These are phyloP conservation scores for Tamandua tetradactyla DNA, from an alignment of 2,797 vertebrate genomes.

Conservation along the genomic window DNA sequence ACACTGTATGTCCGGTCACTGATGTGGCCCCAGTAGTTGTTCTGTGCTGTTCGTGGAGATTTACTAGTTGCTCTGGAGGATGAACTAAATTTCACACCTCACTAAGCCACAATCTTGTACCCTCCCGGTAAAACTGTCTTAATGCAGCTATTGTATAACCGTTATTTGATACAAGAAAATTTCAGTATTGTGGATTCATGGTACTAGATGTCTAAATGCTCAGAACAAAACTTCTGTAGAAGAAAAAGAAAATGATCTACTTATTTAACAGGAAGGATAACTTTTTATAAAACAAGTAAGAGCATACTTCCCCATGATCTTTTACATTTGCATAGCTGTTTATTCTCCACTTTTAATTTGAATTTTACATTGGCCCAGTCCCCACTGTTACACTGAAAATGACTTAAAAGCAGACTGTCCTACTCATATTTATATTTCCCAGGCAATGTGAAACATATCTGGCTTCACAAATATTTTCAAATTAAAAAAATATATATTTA, in stretches of 20 bases:
- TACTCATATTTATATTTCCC: not conserved
- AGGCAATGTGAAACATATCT: not conserved
- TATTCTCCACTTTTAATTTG: not conserved
- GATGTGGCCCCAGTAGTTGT: no score
- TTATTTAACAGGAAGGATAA: not conserved
- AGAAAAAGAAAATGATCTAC: not conserved
- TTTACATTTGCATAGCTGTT: not conserved
- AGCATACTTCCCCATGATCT: not conserved
- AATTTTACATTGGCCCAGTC: not conserved
- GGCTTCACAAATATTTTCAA: conserved; percentile 20
- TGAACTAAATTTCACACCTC: no score
- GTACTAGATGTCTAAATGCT: not conserved
- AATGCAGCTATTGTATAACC: not conserved
- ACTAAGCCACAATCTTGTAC: no score
- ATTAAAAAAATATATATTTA: not conserved
- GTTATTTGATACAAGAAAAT: not conserved
- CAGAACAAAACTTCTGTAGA: not conserved
- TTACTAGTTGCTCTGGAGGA: no score
- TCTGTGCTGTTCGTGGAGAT: no score
- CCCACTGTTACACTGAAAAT: not conserved
- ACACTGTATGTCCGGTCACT: no score
- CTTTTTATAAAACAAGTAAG: not conserved
- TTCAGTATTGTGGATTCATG: not conserved
- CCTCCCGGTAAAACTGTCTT: no score
- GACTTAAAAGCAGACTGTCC: not conserved